Conservation (phyloP, 1,140 invertebrate genomes). For the Magallana angulata region DNA sequence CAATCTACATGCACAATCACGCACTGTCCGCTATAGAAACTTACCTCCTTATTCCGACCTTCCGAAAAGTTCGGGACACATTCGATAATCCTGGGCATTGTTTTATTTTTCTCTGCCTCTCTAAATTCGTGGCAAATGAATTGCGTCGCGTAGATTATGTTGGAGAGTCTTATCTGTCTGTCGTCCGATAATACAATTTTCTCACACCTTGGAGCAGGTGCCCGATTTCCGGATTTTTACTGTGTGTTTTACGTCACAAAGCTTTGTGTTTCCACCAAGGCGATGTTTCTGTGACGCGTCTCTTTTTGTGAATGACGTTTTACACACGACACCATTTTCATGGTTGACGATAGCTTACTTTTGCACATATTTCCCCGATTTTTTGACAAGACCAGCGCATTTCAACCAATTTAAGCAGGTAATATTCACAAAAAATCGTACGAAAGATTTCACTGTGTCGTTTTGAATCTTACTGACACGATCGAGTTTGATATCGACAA, state of each 20-base stretch:
- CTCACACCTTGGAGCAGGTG: constrained; percentile 49
- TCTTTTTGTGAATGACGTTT: constrained; percentile 69
- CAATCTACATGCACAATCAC: constrained; percentile 18
- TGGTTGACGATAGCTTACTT: constrained; percentile 2
- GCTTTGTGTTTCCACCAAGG: constrained; percentile 71
- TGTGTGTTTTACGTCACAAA: constrained; percentile 68
- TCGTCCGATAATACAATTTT: constrained; percentile 8
- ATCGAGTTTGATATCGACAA: too few relatives aligned
- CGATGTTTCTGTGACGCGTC: constrained; percentile 70
- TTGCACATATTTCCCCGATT: constrained; percentile 19
- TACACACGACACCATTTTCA: constrained; percentile 66
- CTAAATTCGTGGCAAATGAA: neutral
- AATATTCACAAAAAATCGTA: neutral
- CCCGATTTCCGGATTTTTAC: constrained; percentile 44
- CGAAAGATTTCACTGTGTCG: too few relatives aligned
- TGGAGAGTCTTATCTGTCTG: constrained; percentile 24
- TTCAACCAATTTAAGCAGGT: constrained; percentile 45
- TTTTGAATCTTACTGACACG: too few relatives aligned
- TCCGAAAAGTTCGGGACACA: constrained; percentile 85
- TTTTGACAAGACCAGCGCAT: constrained; percentile 5
- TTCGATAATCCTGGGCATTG: constrained; percentile 77
- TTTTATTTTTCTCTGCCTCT: constrained; percentile 26
- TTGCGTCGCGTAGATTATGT: neutral
- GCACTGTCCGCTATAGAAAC: neutral
- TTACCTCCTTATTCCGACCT: constrained; percentile 81